phyloP scores from a whole-genome alignment of 2,888 invertebrate genomes.

The Mythimna impura region DNA sequence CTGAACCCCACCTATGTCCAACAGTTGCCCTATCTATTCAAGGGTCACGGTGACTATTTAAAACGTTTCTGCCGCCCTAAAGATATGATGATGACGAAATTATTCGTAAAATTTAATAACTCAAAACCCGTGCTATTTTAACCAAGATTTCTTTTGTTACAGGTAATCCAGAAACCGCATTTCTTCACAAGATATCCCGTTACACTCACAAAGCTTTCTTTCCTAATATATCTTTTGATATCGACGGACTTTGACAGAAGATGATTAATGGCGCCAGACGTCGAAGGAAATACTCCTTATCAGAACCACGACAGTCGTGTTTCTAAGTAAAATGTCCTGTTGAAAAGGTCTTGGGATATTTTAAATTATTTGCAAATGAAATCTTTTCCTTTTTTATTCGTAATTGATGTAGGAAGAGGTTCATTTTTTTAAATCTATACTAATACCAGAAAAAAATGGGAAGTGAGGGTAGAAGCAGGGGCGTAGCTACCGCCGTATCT shows the following conservation, averaged over 20 bases:
- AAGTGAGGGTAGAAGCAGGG: too few relatives aligned
- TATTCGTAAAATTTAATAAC: too few relatives aligned
- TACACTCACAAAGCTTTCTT: conserved; percentile 8
- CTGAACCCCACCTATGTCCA: too few relatives aligned
- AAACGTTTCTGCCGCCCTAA: too few relatives aligned
- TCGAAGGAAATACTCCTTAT: conserved; percentile 40
- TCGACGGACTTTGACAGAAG: conserved; percentile 46
- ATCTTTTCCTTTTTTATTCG: neutral
- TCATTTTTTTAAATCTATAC: neutral
- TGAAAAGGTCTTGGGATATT: conserved; percentile 11
- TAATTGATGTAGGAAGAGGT: too few relatives aligned
- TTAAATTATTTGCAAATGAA: neutral
- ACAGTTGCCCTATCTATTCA: too few relatives aligned
- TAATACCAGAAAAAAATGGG: too few relatives aligned
- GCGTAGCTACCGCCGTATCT: too few relatives aligned
- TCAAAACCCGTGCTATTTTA: conserved; percentile 1
- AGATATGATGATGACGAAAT: too few relatives aligned
- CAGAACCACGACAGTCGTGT: conserved; percentile 21
- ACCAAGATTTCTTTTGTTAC: conserved; percentile 48
- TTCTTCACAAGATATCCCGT: conserved; percentile 1
- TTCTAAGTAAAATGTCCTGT: conserved; percentile 23
- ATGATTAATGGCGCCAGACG: conserved; percentile 47
- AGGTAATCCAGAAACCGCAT: conserved; percentile 36
- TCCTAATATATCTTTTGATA: conserved; percentile 48
- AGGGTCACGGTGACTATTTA: too few relatives aligned